phyloP scores from a whole-genome alignment of 2,797 vertebrate species.

The Diplodus puntazzo region DNA sequence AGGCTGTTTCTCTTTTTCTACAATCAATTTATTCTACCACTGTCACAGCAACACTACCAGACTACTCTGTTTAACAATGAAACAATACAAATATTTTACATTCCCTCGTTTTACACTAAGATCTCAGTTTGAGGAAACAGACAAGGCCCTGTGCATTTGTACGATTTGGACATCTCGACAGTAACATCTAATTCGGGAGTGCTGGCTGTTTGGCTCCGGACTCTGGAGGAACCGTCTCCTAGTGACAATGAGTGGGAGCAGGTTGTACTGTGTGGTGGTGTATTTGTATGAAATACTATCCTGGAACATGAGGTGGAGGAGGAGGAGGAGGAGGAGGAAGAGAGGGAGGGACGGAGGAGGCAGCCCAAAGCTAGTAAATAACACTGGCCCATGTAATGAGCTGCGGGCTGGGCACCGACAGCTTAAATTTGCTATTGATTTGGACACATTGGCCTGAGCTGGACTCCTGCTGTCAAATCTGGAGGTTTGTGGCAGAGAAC shows the following conservation, averaged over 20 bases:
- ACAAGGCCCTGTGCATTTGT: neutral
- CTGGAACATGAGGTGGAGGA: conserved; percentile 49
- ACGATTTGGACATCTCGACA: conserved; percentile 43
- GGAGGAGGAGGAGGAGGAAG: neutral
- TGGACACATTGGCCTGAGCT: conserved; percentile 30
- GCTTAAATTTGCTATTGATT: conserved; percentile 72
- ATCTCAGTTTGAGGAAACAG: conserved; percentile 9
- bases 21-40: conserved; percentile 16
- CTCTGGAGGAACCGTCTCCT: conserved; percentile 46
- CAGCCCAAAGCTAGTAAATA: conserved; percentile 64
- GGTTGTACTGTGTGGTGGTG: conserved; percentile 53
- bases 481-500: conserved; percentile 40
- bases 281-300: conserved; percentile 56
- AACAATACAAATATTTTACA: conserved; percentile 16
- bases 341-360: neutral
- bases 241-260: conserved; percentile 71
- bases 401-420: conserved; percentile 44
- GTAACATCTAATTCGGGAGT: conserved; percentile 32
- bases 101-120: conserved; percentile 15
- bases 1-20: neutral
- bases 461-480: conserved; percentile 41
- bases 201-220: conserved; percentile 19
- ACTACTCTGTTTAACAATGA: neutral
- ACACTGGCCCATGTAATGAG: conserved; percentile 63
- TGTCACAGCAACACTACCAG: neutral